Conservation (phyloP, 2,888 invertebrate species). For the Athetis lepigone region DNA sequence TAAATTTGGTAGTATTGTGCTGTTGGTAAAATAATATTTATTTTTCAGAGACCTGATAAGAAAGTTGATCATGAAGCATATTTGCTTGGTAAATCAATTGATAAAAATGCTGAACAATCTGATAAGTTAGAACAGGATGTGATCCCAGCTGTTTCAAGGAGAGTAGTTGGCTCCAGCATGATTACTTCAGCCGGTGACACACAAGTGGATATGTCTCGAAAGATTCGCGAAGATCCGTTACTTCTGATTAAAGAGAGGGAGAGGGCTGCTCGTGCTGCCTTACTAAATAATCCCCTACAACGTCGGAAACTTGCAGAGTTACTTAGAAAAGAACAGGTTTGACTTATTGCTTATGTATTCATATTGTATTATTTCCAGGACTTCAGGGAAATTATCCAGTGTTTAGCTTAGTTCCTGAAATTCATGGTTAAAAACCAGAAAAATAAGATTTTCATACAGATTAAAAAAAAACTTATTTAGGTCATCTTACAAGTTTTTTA, state of each 20-base stretch:
- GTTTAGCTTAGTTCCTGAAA: no score
- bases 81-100: slow-evolving; percentile 95
- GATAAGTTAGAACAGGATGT: slow-evolving; percentile 93
- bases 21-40: background rate
- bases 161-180: slow-evolving; percentile 87
- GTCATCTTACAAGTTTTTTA: no score
- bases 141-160: slow-evolving; percentile 92
- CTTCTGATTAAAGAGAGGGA: slow-evolving; percentile 97
- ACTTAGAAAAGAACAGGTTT: slow-evolving; percentile 91
- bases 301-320: slow-evolving; percentile 96
- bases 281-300: slow-evolving; percentile 97
- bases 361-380: no score
- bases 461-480: no score
- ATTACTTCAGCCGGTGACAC: slow-evolving; percentile 88
- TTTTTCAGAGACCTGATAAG: slow-evolving; percentile 89
- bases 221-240: slow-evolving; percentile 98
- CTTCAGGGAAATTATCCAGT: no score
- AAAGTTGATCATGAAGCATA: slow-evolving; percentile 96
- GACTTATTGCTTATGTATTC: background rate
- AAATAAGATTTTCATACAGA: no score
- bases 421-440: no score
- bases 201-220: slow-evolving; percentile 96
- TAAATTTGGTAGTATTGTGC: background rate
- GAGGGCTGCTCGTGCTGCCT: slow-evolving; percentile 95
- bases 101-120: slow-evolving; percentile 93